Conservation (phyloP, 2,888 invertebrate genomes). For the Cyrtodaria siliqua region DNA sequence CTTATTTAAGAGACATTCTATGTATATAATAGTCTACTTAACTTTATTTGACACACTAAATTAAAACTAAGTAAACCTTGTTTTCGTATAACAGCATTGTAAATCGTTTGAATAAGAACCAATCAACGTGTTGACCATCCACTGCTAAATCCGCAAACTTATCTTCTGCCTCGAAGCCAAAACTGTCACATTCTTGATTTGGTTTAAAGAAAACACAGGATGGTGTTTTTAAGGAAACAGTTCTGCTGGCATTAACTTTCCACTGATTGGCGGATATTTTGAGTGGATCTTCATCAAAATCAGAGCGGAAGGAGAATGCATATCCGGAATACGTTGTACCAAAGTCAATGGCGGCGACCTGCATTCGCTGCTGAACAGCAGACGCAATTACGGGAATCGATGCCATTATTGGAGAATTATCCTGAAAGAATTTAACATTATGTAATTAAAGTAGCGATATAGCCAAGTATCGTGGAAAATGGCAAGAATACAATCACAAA, state of each 20-base stretch:
- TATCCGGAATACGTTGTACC: constrained; percentile 56
- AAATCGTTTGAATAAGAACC: constrained; percentile 43
- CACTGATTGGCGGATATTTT: constrained; percentile 42
- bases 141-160: constrained; percentile 34
- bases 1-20: no score
- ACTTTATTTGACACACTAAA: no score
- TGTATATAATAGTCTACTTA: no score
- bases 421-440: no score
- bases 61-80: constrained; percentile 13
- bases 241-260: constrained; percentile 21
- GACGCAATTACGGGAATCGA: constrained; percentile 89
- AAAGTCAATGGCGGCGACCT: constrained; percentile 44
- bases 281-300: constrained; percentile 43
- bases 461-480: no score
- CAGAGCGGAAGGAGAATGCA: constrained; percentile 45
- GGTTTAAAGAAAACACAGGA: constrained; percentile 37
- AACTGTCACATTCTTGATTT: constrained; percentile 26
- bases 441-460: no score
- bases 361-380: constrained; percentile 21
- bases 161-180: constrained; percentile 47
- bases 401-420: no score
- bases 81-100: constrained; percentile 46
- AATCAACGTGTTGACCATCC: constrained; percentile 23
- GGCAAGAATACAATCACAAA: no score
- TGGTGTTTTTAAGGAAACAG: constrained; percentile 41